Evolutionary conservation across 2,113 vertebrate genomes (phyloP).

Genomic region (Cervus canadensis): DNA sequence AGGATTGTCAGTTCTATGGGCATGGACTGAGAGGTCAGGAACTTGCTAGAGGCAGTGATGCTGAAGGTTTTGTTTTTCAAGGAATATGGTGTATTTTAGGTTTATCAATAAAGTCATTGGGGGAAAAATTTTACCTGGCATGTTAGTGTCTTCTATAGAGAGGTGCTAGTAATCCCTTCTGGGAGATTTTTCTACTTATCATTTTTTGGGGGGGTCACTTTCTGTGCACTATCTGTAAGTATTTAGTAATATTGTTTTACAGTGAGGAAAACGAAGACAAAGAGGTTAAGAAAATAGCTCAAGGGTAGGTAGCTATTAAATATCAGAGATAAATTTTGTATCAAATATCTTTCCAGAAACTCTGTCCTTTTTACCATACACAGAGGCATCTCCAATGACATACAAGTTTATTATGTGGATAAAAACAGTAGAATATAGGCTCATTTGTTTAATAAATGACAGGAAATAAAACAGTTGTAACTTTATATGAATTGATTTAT

Average conservation of each 20-base stretch:
- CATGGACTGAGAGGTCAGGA: background rate
- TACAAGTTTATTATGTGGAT: background rate
- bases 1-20: background rate
- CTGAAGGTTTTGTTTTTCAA: background rate
- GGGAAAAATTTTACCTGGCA: background rate
- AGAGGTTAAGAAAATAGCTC: background rate
- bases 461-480: background rate
- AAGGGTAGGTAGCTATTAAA: background rate
- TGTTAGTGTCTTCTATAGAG: background rate
- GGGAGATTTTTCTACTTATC: background rate
- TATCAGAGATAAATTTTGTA: background rate
- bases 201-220: background rate
- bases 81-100: background rate
- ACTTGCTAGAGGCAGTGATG: background rate
- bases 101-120: background rate
- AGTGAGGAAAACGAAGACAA: background rate
- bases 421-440: background rate
- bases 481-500: background rate
- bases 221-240: background rate
- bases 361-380: background rate
- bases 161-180: background rate
- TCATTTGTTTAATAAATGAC: background rate
- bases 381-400: background rate
- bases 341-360: background rate
- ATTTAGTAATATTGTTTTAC: background rate